Base-by-base conservation (phyloP, 2,888 invertebrate species). In the Melipona bicolor region DNA sequence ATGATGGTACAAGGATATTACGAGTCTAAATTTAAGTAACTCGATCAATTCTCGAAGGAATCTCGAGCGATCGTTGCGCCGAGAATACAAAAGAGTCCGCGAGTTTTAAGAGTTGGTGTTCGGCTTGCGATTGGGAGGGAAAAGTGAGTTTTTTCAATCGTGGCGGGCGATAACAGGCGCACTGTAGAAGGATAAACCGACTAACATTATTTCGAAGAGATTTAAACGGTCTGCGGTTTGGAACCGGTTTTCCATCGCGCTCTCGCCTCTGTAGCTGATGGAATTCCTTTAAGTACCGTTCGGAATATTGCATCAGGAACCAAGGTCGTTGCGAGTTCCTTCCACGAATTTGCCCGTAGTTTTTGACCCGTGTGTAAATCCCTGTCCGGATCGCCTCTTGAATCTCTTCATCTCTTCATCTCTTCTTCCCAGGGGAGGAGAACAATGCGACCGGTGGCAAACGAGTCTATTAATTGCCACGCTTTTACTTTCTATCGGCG, bases 231-330 rank as follows among this genome's bases (percentile, higher is more conserved):
- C 69, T 62, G 83, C 56, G 76, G 76, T 76, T 56, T 43, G 65
- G 81, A 89, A 90, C 89, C 89, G 88, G 89, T 88, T 90, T 74
- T 70, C 67, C 81, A 68, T 76, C 79, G 81, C 72, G 80, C 86
- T 77, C 77, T 43, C 43, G 87, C 76, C 80, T 81, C 81, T 84
- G 43, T 43, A 73, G 77, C 76, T 79, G 85, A 84, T 87, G 87
- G 90, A 90, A 90, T 90, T 90, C 83, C 86, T 90, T 90, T 84
- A 83, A 90, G 88, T 89, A 90, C 90, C 90, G 88, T 90, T 88
- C 79, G 79, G 85, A 86, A 81, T 77, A 84, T 90, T 88, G 90
- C 90, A 90, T 90, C 88, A 89, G 83, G 84, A 82, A 69, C 87
- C 90, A 90, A 90, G 90, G 90, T 89, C 90, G 78, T 89, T 75